phyloP scores from a whole-genome alignment of 2,797 vertebrate genomes.

The Myripristis murdjan region DNA sequence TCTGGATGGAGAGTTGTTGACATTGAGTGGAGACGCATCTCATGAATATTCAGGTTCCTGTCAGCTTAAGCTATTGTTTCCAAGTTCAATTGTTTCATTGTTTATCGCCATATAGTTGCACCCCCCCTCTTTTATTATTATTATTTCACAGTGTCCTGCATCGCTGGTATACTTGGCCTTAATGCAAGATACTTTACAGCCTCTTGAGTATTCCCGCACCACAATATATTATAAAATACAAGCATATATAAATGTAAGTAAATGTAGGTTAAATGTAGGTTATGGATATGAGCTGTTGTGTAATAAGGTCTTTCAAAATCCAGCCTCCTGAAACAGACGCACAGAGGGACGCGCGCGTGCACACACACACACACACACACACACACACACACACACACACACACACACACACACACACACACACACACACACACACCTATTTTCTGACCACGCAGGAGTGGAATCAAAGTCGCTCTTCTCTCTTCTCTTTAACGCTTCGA shows the following conservation, averaged over 20 bases:
- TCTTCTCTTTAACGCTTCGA: constrained; percentile 82
- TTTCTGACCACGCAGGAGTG: constrained; percentile 64
- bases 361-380: constrained; percentile 37
- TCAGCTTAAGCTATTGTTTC: constrained; percentile 59
- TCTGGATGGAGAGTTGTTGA: constrained; percentile 65
- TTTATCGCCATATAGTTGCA: constrained; percentile 31
- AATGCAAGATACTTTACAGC: background rate
- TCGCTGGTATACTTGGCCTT: constrained; percentile 22
- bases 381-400: constrained; percentile 46
- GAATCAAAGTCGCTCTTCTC: constrained; percentile 77
- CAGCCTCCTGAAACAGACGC: background rate
- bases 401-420: constrained; percentile 13
- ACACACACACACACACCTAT: constrained; percentile 46
- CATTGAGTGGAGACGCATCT: constrained; percentile 57
- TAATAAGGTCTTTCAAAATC: background rate
- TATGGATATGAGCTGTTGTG: no score
- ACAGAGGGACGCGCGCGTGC: no score
- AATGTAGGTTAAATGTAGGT: no score
- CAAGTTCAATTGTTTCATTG: constrained; percentile 69
- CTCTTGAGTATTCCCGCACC: background rate
- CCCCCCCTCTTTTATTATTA: background rate
- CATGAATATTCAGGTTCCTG: constrained; percentile 75
- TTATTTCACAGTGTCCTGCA: background rate
- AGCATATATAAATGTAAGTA: no score
- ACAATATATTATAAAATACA: background rate